Evolutionary conservation across 1,140 invertebrate species (phyloP).

Genomic region (Meloidogyne chitwoodi): DNA sequence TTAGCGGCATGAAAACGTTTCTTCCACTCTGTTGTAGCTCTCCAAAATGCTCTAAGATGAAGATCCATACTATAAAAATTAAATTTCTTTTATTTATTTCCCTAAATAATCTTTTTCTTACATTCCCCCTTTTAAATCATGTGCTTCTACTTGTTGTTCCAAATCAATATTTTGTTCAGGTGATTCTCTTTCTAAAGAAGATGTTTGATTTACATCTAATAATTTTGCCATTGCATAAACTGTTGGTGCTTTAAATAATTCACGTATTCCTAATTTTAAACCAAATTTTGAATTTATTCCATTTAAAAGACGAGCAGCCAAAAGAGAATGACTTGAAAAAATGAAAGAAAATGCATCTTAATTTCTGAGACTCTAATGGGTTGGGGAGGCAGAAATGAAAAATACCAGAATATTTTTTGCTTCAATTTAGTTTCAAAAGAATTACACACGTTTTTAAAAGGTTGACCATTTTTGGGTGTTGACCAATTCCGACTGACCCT

Average conservation of each 20-base stretch:
- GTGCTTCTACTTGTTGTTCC: conserved; percentile 59
- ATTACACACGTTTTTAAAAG: too few relatives aligned
- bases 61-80: conserved; percentile 55
- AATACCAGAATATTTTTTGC: too few relatives aligned
- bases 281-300: conserved; percentile 60
- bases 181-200: conserved; percentile 31
- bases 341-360: too few relatives aligned
- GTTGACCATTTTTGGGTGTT: too few relatives aligned
- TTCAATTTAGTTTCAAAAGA: too few relatives aligned
- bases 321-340: conserved; percentile 63
- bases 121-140: conserved; percentile 61
- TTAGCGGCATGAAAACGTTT: conserved; percentile 47
- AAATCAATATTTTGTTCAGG: conserved; percentile 56
- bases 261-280: conserved; percentile 59
- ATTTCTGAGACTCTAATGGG: too few relatives aligned
- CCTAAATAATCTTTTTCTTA: too few relatives aligned
- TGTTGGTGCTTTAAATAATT: conserved; percentile 62
- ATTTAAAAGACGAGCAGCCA: conserved; percentile 62
- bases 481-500: too few relatives aligned
- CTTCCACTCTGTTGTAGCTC: conserved; percentile 60
- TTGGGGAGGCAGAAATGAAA: too few relatives aligned
- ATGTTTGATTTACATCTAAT: conserved; percentile 52
- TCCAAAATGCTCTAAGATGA: conserved; percentile 63
- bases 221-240: conserved; percentile 59
- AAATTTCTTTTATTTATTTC: background rate